Percentiles rank a stretch among this genome's conserved stretches.
Evolutionary conservation across 2,797 vertebrate species (phyloP).

Genomic region (Cyprinodon diabolis): DNA sequence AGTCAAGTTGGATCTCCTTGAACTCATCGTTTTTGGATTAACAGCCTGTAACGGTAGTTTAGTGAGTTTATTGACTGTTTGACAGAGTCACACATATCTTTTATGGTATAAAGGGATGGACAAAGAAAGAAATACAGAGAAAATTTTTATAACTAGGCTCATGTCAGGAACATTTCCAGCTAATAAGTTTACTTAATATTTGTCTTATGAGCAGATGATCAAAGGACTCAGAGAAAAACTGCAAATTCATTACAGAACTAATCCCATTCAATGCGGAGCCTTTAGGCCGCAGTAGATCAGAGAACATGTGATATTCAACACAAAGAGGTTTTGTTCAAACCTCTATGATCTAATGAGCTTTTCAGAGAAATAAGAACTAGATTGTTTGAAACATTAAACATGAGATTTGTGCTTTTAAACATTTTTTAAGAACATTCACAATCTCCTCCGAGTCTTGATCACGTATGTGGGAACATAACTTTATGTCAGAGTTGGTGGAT

Average conservation of each 20-base stretch:
- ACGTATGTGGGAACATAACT: not conserved
- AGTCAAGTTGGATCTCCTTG: slow-evolving; percentile 10
- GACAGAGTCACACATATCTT: not conserved
- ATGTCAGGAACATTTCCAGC: slow-evolving; percentile 5
- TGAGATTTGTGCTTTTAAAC: not conserved
- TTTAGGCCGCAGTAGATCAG: slow-evolving; percentile 15
- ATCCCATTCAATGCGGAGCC: not conserved
- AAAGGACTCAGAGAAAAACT: slow-evolving; percentile 21
- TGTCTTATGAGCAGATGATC: slow-evolving; percentile 18
- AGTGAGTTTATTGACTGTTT: not conserved
- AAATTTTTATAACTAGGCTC: not conserved
- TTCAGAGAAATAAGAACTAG: not conserved
- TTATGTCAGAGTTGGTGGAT: not conserved
- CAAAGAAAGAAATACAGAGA: slow-evolving; percentile 9
- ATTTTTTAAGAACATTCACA: not conserved
- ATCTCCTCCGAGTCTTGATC: not conserved
- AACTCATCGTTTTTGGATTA: slow-evolving; percentile 15
- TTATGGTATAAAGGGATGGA: not conserved
- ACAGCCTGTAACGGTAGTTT: slow-evolving; percentile 4
- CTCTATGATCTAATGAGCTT: not conserved
- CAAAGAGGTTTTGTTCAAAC: not conserved
- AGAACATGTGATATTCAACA: not conserved
- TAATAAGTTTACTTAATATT: not conserved
- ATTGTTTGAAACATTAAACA: slow-evolving; percentile 1
- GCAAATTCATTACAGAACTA: slow-evolving; percentile 13